phyloP scores from a whole-genome alignment of 2,888 invertebrate genomes.

The Scaptomyza polygonia region DNA sequence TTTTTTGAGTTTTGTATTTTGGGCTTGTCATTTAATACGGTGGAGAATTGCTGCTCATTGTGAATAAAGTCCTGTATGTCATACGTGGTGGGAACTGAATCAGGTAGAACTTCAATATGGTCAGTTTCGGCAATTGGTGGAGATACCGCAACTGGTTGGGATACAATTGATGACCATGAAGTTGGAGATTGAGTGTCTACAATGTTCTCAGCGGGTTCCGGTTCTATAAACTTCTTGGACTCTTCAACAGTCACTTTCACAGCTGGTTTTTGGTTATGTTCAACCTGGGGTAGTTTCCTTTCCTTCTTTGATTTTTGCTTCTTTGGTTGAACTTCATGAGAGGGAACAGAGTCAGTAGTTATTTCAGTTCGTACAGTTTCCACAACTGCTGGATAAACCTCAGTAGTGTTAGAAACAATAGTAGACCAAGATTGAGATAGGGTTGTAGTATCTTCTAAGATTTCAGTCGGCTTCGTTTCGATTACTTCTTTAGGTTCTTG shows the following conservation, averaged over 20 bases:
- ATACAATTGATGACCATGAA: constrained; percentile 47
- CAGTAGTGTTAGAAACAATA: constrained; percentile 33
- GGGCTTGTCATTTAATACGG: constrained; percentile 24
- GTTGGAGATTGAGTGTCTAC: constrained; percentile 1
- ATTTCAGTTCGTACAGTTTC: constrained; percentile 6
- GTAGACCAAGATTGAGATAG: constrained; percentile 42
- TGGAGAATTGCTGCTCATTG: constrained; percentile 39
- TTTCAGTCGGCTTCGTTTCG: constrained; percentile 5
- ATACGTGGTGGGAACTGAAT: background rate
- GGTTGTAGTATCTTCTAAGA: background rate
- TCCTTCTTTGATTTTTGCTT: constrained; percentile 47
- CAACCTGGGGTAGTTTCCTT: constrained; percentile 19
- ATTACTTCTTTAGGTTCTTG: constrained; percentile 9
- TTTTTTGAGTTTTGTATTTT: constrained; percentile 40
- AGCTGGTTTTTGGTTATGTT: background rate
- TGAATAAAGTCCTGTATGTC: constrained; percentile 30
- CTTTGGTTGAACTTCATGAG: constrained; percentile 15
- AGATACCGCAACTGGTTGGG: constrained; percentile 24
- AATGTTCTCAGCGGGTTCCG: background rate
- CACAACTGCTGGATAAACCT: constrained; percentile 7
- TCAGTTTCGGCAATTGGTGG: constrained; percentile 4
- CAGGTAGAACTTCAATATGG: background rate
- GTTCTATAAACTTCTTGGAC: background rate
- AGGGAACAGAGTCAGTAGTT: background rate
- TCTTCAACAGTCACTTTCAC: constrained; percentile 9